Evolutionary conservation across 2,888 invertebrate genomes (phyloP), one percentile per base, ranked within the genome.

Genomic region (Synanthedon myopaeformis): DNA sequence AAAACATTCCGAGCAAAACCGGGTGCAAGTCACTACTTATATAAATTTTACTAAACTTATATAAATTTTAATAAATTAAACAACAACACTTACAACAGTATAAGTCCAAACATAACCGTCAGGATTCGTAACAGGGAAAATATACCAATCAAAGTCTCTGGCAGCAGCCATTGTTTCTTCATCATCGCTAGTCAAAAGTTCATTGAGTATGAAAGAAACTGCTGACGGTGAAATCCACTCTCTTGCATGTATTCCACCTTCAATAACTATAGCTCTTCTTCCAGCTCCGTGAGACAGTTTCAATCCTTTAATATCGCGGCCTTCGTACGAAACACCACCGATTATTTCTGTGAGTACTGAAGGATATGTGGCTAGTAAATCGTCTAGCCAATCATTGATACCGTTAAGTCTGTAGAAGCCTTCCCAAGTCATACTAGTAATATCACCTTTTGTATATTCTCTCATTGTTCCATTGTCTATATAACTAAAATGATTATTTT

Each of bases 201-300:
- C 80, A 53, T 90, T 79, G 28, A 90, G 60, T 19, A 92, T 74
- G 59, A 89, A 92, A 0, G 91, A 89, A 0, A 89, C 89, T 1
- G 90, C 89, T 0, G 92, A 90, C 0, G 91, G 85, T 0, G 89
- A 75, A 52, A 92, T 90, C 92, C 92, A 95, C 76, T 95, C 95
- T 42, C 94, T 88, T 0, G 92, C 92, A 66, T 93, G 93, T 56
- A 92, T 92, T 4, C 89, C 89, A 14, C 84, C 89, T 72, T 91
- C 91, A 8, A 91, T 61, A 17, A 91, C 13, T 51, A 42, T 87
- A 5, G 89, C 76, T 41, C 67, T 89, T 28, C 55, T 53, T 48
- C 55, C 57, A 5, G 53, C 1, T 5, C 54, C 54, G 49, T 55
- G 53, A 8, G 8, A 76, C 72, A 14, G 60, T 56, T 87, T 87